A percentile compares a stretch with the other conserved stretches of the same genome.
Evolutionary conservation across 2,888 invertebrate genomes (phyloP).

Genomic region (Esperia sulphurella): DNA sequence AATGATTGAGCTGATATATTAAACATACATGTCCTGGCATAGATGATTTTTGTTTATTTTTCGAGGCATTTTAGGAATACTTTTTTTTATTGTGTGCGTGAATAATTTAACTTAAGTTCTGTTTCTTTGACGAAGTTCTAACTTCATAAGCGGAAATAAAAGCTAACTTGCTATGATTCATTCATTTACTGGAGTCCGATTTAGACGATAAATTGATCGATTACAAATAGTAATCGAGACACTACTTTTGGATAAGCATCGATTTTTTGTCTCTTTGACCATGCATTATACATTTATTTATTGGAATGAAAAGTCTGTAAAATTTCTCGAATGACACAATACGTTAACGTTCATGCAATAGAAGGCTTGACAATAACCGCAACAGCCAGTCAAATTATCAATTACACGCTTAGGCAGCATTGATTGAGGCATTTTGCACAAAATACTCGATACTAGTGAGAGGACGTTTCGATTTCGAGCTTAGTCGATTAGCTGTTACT

Average conservation of each 20-base stretch:
- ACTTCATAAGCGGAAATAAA: no score
- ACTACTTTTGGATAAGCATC: background rate
- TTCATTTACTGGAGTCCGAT: no score
- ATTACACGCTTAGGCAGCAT: slow-evolving; percentile 6
- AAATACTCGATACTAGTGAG: background rate
- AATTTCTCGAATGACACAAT: background rate
- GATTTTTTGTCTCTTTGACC: background rate
- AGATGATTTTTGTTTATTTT: no score
- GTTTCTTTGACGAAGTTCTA: no score
- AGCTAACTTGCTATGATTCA: no score
- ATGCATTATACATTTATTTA: background rate
- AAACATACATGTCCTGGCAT: no score
- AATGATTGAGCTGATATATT: no score
- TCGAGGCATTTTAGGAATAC: no score
- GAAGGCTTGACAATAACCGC: background rate
- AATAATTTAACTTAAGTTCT: no score
- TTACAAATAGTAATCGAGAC: no score
- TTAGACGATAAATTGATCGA: no score
- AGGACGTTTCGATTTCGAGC: background rate
- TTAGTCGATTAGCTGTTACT: background rate
- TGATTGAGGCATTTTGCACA: background rate
- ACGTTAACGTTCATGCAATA: background rate
- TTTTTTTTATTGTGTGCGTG: no score
- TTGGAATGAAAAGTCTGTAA: background rate
- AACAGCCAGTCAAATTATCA: slow-evolving; percentile 2